phyloP scores from a whole-genome alignment of 1,140 invertebrate genomes.

The Anastatus disparis region DNA sequence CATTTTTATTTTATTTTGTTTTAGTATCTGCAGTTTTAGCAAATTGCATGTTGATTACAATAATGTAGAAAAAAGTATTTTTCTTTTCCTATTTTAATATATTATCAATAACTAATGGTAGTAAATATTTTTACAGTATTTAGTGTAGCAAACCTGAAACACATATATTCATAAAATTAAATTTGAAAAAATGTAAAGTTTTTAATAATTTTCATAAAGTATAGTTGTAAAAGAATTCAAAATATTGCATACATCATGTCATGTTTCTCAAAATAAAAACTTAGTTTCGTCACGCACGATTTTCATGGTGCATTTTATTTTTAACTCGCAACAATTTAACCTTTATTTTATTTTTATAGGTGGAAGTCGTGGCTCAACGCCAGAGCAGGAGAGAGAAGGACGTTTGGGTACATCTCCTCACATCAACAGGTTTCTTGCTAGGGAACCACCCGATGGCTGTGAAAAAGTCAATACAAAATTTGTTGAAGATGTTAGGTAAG shows the following conservation, averaged over 20 bases:
- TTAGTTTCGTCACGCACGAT: constrained; percentile 9
- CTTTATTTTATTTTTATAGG: constrained; percentile 51
- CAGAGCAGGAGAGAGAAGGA: constrained; percentile 69
- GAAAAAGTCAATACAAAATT: constrained; percentile 81
- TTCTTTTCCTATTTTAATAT: too few relatives aligned
- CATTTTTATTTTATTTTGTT: constrained; percentile 1
- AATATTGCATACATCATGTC: too few relatives aligned
- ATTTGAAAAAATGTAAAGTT: too few relatives aligned
- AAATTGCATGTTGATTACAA: background rate
- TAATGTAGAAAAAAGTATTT: too few relatives aligned
- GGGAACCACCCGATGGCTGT: constrained; percentile 89
- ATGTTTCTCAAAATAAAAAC: too few relatives aligned
- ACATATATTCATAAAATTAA: too few relatives aligned
- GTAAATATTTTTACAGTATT: too few relatives aligned
- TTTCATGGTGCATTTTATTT: background rate
- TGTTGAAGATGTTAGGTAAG: constrained; percentile 72
- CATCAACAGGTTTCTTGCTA: constrained; percentile 84
- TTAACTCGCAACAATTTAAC: background rate
- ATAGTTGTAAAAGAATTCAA: too few relatives aligned
- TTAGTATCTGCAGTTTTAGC: background rate
- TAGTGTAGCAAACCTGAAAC: too few relatives aligned
- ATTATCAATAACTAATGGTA: too few relatives aligned
- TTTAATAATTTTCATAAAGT: too few relatives aligned
- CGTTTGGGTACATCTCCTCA: constrained; percentile 79
- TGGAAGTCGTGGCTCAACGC: constrained; percentile 72